Percentiles rank a stretch among this genome's conserved stretches.
phyloP scores from a whole-genome alignment of 1,140 invertebrate species.

The Trachymyrmex cornetzi region DNA sequence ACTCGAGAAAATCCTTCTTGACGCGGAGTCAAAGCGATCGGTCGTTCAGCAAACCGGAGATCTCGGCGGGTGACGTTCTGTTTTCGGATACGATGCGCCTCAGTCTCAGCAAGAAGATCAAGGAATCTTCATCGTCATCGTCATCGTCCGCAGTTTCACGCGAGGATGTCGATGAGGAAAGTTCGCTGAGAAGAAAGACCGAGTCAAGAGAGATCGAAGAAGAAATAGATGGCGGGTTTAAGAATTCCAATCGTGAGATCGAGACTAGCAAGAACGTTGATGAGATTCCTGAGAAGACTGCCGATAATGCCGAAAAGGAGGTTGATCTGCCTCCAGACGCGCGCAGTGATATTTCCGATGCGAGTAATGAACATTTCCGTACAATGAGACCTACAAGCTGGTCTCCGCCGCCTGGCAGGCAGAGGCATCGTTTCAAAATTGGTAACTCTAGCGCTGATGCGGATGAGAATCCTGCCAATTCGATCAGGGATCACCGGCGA shows the following conservation, averaged over 20 bases:
- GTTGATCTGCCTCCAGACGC: neutral
- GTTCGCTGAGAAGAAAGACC: neutral
- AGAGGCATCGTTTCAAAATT: slow-evolving; percentile 71
- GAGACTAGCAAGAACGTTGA: slow-evolving; percentile 22
- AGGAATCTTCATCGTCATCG: slow-evolving; percentile 44
- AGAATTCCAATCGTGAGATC: neutral
- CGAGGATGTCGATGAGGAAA: slow-evolving; percentile 20
- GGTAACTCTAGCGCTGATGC: neutral
- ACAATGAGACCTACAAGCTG: slow-evolving; percentile 84
- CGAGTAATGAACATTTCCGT: slow-evolving; percentile 77
- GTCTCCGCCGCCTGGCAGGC: slow-evolving; percentile 82
- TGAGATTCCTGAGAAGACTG: neutral
- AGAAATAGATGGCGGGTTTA: neutral
- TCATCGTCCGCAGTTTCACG: slow-evolving; percentile 6
- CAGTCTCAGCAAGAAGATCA: slow-evolving; percentile 88
- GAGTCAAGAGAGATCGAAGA: neutral
- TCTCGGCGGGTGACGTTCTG: slow-evolving; percentile 79
- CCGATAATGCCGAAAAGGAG: slow-evolving; percentile 44
- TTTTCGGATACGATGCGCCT: slow-evolving; percentile 93
- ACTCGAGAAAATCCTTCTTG: slow-evolving; percentile 62
- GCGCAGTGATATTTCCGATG: slow-evolving; percentile 73
- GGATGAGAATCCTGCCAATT: neutral
- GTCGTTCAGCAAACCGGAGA: slow-evolving; percentile 73
- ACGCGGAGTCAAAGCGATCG: slow-evolving; percentile 84
- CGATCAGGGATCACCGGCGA: slow-evolving; percentile 49